Conservation (phyloP, 2,797 vertebrate genomes). For the Tangara arthus region DNA sequence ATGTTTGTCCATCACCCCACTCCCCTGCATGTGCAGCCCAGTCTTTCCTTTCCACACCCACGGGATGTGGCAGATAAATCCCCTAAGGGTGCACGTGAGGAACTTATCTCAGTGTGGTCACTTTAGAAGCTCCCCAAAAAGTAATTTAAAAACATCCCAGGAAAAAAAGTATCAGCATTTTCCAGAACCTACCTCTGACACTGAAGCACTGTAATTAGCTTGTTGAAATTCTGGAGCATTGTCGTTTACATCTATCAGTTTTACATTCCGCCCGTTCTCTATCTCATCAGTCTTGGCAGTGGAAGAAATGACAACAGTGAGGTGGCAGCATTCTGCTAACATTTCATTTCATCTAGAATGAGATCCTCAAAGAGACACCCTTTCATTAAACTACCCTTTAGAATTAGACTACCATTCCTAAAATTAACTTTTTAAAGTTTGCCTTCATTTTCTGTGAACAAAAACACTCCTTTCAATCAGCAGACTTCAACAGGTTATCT, state of each 20-base stretch:
- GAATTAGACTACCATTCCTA: background rate
- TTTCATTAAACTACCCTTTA: background rate
- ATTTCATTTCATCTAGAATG: background rate
- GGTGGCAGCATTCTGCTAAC: background rate
- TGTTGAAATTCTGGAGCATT: slow-evolving; percentile 69
- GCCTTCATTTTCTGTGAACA: background rate
- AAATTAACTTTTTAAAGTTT: background rate
- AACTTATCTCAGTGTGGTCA: background rate
- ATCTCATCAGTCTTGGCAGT: background rate
- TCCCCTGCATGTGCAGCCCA: background rate
- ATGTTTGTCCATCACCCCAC: background rate
- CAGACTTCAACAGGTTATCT: background rate
- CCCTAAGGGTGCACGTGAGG: rapidly evolving
- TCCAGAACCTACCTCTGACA: slow-evolving; percentile 74
- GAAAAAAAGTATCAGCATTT: background rate
- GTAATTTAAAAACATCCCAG: background rate
- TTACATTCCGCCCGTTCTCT: slow-evolving; percentile 35
- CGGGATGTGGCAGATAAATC: rapidly evolving
- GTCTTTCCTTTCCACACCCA: background rate
- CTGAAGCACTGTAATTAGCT: background rate
- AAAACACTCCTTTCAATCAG: background rate
- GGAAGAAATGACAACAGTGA: background rate
- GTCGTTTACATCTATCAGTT: slow-evolving; percentile 71
- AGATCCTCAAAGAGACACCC: background rate
- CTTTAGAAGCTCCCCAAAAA: background rate